Evolutionary conservation across 2,113 vertebrate species (phyloP).

Genomic region (Tenebrosternarchus preto): DNA sequence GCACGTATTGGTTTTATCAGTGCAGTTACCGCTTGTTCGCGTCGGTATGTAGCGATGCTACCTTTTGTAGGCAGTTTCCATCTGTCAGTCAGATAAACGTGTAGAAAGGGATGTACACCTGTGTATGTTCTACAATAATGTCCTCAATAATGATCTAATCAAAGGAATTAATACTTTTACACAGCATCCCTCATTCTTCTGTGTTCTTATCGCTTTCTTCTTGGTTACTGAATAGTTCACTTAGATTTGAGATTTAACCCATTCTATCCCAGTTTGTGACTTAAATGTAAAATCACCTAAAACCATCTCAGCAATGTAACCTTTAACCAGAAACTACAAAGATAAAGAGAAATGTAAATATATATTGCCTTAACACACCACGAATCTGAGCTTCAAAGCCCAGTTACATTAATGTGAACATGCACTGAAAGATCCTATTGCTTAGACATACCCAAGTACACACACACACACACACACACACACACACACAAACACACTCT

Average conservation of each 20-base stretch:
- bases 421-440: constrained; percentile 1
- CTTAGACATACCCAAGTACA: constrained; percentile 16
- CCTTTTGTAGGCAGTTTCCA: neutral
- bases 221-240: neutral
- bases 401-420: constrained; percentile 27
- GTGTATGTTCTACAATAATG: neutral
- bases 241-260: no score
- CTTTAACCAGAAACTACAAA: no score
- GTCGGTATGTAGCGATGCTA: neutral
- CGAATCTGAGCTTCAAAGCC: neutral
- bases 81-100: neutral
- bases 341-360: no score
- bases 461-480: neutral
- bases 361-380: neutral
- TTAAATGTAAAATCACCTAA: no score
- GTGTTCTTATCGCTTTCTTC: neutral
- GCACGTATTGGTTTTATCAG: no score
- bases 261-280: no score
- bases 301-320: no score
- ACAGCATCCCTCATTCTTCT: neutral
- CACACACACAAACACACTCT: constrained; percentile 6
- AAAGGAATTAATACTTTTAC: neutral
- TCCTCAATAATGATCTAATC: neutral
- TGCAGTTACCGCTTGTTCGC: neutral
- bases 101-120: neutral